phyloP scores from a whole-genome alignment of 2,797 vertebrate genomes.

The Molossus alvarezi region DNA sequence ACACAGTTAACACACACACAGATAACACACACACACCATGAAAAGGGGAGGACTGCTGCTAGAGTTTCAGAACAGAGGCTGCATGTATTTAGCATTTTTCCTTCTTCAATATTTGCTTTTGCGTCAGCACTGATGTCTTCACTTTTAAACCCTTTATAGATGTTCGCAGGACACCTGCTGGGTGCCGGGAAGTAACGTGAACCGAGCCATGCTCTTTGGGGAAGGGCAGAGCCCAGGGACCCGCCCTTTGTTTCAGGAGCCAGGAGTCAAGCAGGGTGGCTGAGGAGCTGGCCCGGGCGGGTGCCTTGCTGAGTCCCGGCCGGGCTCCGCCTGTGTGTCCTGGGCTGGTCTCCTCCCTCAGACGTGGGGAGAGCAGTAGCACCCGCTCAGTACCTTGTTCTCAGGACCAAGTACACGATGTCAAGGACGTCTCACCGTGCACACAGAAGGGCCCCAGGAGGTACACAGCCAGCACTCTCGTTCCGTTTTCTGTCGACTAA shows the following conservation, averaged over 20 bases:
- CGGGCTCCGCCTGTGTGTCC: too few species aligned
- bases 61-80: not conserved
- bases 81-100: not conserved
- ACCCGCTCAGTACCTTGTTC: not conserved
- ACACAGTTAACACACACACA: not conserved
- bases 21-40: accelerated
- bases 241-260: not conserved
- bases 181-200: not conserved
- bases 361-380: not conserved
- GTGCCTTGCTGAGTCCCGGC: not conserved
- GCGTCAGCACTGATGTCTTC: not conserved
- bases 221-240: not conserved
- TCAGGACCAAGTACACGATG: not conserved
- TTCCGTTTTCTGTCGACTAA: not conserved
- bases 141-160: not conserved
- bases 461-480: not conserved
- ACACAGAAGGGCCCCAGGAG: not conserved
- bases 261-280: accelerated
- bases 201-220: not conserved
- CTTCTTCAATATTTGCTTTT: not conserved
- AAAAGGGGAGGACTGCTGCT: not conserved
- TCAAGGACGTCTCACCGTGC: accelerated
- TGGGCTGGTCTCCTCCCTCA: not conserved
- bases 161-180: not conserved
- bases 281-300: not conserved